Conservation (phyloP, 2,888 invertebrate species). For the Mimumesa dahlbomi region DNA sequence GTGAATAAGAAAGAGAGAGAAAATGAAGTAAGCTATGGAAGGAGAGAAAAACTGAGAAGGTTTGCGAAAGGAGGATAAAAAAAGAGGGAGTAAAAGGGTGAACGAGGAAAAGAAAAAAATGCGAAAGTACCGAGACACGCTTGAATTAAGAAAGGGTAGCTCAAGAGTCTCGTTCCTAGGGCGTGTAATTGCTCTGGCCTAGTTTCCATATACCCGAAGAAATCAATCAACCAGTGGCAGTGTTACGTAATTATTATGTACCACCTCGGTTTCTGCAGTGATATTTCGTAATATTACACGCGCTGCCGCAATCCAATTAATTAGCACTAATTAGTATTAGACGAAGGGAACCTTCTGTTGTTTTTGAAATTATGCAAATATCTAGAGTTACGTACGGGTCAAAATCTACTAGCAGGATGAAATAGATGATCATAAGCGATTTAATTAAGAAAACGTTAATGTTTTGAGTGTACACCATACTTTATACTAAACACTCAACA, state of each 20-base stretch:
- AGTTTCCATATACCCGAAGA: constrained; percentile 31
- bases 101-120: constrained; percentile 2
- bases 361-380: too few relatives aligned
- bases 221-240: constrained; percentile 46
- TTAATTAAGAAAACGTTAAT: too few relatives aligned
- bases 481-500: too few relatives aligned
- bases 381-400: too few relatives aligned
- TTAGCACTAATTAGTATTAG: too few relatives aligned
- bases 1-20: neutral
- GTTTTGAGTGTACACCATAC: too few relatives aligned
- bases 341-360: too few relatives aligned
- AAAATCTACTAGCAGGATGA: too few relatives aligned
- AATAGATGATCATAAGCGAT: too few relatives aligned
- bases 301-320: too few relatives aligned
- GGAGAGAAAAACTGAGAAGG: neutral
- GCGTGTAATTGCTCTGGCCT: constrained; percentile 49
- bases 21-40: neutral
- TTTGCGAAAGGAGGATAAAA: neutral
- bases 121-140: constrained; percentile 19
- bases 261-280: constrained; percentile 12
- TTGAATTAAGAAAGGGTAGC: constrained; percentile 36
- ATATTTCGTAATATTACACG: too few relatives aligned
- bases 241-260: constrained; percentile 35
- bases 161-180: constrained; percentile 20
- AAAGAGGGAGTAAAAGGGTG: neutral